phyloP scores from a whole-genome alignment of 2,797 vertebrate genomes.

The Synanceia verrucosa region DNA sequence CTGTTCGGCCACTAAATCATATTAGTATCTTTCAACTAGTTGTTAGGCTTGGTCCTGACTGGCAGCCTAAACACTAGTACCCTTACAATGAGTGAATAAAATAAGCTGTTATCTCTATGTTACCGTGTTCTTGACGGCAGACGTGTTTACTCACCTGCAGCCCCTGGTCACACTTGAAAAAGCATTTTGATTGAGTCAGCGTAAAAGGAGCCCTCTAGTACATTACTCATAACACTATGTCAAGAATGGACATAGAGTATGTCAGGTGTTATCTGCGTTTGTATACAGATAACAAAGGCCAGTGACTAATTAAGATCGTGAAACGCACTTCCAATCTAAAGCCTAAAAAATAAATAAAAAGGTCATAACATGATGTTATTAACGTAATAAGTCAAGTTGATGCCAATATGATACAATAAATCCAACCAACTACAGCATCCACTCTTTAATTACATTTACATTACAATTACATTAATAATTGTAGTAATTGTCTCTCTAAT shows the following conservation, averaged over 20 bases:
- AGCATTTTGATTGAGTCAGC: not conserved
- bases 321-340: not conserved
- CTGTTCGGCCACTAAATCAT: not conserved
- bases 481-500: too few species aligned
- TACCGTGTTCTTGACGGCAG: not conserved
- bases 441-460: too few species aligned
- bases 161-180: not conserved
- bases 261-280: not conserved
- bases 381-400: not conserved
- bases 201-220: not conserved
- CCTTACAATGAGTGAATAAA: not conserved
- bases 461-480: too few species aligned
- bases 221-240: not conserved
- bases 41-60: not conserved
- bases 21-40: not conserved
- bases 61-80: not conserved
- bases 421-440: too few species aligned
- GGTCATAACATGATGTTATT: too few species aligned
- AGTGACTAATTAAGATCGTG: not conserved
- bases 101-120: not conserved
- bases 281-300: conserved; percentile 1
- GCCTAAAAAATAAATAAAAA: not conserved
- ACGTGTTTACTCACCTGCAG: conserved; percentile 15
- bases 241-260: not conserved
- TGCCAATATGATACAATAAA: too few species aligned